These are phyloP conservation scores for Stichopus horrens DNA, from an alignment of 53 echinoderm and acorn worm genomes.

Conservation along the genomic window DNA sequence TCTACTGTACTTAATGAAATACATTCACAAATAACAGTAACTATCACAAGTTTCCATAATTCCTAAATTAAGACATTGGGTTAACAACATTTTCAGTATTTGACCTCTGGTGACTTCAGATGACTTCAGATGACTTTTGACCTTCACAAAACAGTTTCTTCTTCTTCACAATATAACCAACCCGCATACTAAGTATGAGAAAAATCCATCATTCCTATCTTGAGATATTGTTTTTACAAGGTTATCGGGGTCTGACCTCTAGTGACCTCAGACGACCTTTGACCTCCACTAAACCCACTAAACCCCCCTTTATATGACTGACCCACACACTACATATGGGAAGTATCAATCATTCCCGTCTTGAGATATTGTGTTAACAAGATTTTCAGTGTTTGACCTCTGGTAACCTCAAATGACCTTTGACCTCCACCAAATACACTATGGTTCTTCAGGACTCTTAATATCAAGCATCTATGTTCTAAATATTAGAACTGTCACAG, in stretches of 20 bases:
- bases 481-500: too few relatives aligned
- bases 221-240: not conserved
- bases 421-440: too few relatives aligned
- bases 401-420: too few relatives aligned
- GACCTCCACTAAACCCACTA: not conserved
- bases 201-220: not conserved
- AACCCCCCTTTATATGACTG: not conserved
- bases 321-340: not conserved
- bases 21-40: too few relatives aligned
- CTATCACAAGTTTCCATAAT: too few relatives aligned
- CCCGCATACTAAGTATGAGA: not conserved
- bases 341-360: not conserved
- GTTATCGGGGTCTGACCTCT: not conserved
- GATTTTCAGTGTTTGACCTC: not conserved
- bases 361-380: not conserved
- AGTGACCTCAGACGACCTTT: not conserved
- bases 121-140: not conserved
- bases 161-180: not conserved
- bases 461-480: too few relatives aligned
- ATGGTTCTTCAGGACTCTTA: too few relatives aligned
- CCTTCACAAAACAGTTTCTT: not conserved
- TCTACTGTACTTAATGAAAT: too few relatives aligned
- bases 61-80: not conserved
- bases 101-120: not conserved
- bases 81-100: not conserved